Evolutionary conservation across 2,113 vertebrate species (phyloP).

Genomic region (Phalacrocorax aristotelis): DNA sequence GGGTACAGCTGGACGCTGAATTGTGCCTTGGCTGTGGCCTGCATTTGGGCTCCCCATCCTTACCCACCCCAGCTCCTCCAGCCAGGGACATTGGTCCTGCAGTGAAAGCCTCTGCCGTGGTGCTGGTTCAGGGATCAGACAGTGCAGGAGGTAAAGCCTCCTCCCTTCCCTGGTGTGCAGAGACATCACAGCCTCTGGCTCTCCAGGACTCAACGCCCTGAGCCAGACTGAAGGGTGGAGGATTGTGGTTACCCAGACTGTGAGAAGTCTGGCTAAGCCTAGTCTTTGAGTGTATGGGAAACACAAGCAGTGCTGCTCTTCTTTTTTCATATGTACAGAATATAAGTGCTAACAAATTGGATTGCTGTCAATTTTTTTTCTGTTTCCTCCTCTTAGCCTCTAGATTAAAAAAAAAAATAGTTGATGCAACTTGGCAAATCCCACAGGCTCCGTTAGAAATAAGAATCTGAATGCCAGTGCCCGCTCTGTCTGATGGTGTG

Average conservation of each 20-base stretch:
- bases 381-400: neutral
- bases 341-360: neutral
- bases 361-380: neutral
- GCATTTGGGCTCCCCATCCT: neutral
- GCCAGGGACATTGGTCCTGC: neutral
- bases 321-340: neutral
- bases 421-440: neutral
- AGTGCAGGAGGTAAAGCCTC: neutral
- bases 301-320: neutral
- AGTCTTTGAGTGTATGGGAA: neutral
- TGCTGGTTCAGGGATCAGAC: neutral
- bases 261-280: neutral
- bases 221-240: neutral
- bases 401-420: neutral
- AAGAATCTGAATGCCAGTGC: neutral
- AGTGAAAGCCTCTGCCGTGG: neutral
- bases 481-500: neutral
- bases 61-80: neutral
- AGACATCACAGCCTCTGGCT: neutral
- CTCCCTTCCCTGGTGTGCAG: accelerated
- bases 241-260: neutral
- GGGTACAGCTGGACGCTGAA: neutral
- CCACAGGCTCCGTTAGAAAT: neutral
- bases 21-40: neutral
- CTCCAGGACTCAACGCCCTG: accelerated